Evolutionary conservation across 2,888 invertebrate genomes (phyloP).

Genomic region (Beris morrisii): DNA sequence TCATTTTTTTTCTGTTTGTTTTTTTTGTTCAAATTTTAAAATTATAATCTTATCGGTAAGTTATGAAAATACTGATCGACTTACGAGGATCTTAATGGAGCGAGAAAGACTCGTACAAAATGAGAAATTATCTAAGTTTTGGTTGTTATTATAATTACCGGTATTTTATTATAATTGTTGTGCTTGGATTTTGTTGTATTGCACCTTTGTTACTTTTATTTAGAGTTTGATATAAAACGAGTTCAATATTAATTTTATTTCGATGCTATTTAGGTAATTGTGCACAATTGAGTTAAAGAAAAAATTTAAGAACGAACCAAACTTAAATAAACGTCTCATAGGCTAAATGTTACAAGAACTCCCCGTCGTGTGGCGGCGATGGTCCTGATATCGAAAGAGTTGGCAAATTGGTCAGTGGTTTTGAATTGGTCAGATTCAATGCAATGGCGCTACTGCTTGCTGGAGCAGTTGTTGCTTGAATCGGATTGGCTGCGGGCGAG

Average conservation of each 20-base stretch:
- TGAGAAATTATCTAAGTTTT: slow-evolving; percentile 8
- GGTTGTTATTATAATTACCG: not conserved
- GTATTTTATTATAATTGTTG: slow-evolving; percentile 15
- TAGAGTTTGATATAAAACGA: not conserved
- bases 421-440: slow-evolving; percentile 45
- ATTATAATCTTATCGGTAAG: no score
- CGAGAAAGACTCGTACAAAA: slow-evolving; percentile 24
- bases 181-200: slow-evolving; percentile 15
- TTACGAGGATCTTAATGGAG: slow-evolving; percentile 21
- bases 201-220: not conserved
- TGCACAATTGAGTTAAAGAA: not conserved
- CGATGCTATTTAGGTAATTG: slow-evolving; percentile 6
- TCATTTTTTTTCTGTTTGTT: no score
- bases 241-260: not conserved
- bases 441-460: slow-evolving; percentile 49
- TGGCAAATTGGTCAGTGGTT: slow-evolving; percentile 62
- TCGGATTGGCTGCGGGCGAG: slow-evolving; percentile 19
- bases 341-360: slow-evolving; percentile 57
- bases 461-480: slow-evolving; percentile 41
- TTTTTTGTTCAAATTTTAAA: no score
- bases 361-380: slow-evolving; percentile 69
- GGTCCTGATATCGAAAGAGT: slow-evolving; percentile 80
- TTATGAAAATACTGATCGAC: slow-evolving; percentile 27
- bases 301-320: slow-evolving; percentile 10
- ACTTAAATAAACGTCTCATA: slow-evolving; percentile 57